These are phyloP conservation scores for Sebastes iracundus DNA, from an alignment of 2,797 vertebrate species.

Conservation along the genomic window DNA sequence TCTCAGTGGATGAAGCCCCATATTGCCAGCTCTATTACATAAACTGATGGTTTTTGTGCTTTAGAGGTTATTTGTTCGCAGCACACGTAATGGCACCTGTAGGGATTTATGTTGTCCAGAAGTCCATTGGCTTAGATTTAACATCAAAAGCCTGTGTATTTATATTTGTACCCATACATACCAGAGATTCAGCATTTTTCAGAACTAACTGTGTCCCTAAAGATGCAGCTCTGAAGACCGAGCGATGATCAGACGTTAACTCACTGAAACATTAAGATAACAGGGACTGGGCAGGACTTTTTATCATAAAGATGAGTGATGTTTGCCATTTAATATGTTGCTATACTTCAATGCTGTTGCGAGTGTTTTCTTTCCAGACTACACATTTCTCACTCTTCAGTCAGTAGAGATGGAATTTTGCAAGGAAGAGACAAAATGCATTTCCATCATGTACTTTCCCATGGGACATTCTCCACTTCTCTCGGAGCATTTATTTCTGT, in stretches of 20 bases:
- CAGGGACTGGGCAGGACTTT: neutral
- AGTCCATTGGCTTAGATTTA: neutral
- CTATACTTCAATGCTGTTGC: neutral
- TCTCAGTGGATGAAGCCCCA: neutral
- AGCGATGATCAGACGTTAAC: neutral
- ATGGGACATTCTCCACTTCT: constrained; percentile 28
- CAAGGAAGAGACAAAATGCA: constrained; percentile 2
- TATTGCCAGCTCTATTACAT: neutral
- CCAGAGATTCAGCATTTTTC: neutral
- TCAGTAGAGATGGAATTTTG: neutral
- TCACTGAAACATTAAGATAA: neutral
- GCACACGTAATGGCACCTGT: neutral
- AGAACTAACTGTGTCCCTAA: neutral
- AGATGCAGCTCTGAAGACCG: neutral
- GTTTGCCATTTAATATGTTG: neutral
- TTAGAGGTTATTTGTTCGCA: neutral
- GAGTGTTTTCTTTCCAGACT: neutral
- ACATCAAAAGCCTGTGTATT: neutral
- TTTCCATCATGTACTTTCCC: constrained; percentile 41
- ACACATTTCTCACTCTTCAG: neutral
- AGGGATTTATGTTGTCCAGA: neutral
- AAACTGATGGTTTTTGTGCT: neutral
- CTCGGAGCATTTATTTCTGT: constrained; percentile 48
- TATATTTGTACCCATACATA: neutral
- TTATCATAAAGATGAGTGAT: neutral